Evolutionary conservation across 2,113 vertebrate species (phyloP), one percentile per base, ranked within the genome.

Genomic region (Emberiza fucata): DNA sequence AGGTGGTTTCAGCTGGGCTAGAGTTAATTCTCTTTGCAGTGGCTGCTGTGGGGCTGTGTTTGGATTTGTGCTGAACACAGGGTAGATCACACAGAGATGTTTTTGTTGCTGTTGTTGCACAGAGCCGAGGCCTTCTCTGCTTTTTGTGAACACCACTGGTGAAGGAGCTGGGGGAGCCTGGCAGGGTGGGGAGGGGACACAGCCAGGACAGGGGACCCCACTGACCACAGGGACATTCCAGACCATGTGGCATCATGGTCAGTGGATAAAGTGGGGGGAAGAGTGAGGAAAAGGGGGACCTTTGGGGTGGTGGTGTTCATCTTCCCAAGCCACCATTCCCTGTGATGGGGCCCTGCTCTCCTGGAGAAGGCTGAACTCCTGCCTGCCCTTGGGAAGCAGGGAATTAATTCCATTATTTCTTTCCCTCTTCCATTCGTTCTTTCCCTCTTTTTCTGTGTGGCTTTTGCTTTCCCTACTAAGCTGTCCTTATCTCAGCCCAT

Each of bases 181-280:
- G 59, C 8, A 37, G 37, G 37, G 37, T 37, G 37, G 37, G 37
- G 59, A 85, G 60, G 70, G 27, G 60, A 42, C 70, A 42, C 42
- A 24, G 51, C 51, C 11, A 7, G 31, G 50, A 50, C 42, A 66
- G 44, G 61, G 16, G 60, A 66, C 31, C 20, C 60, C 11, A 2
- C 0, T 24, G 51, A 25, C 31, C 71, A 40, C 3, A 57, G 51
- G 37, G 16, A 7, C 1, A 11, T 28, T 33, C 23, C 73, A 70
- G 54, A 39, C 15, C 14, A 2, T 9, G 19, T 1, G 23, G 42
- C 0, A 1, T 16, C 64, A 39, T 4, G 3, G 0, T 50, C 35
- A 27, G 25, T 5, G 0, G 4, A 15, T 5, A 8, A 40, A 37
- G 14, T 4, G 2, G 8, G 8, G 18, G 18, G 23, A 33, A 39